Base-by-base conservation (phyloP, 2,797 vertebrate species). In the Austrolebias charrua region DNA sequence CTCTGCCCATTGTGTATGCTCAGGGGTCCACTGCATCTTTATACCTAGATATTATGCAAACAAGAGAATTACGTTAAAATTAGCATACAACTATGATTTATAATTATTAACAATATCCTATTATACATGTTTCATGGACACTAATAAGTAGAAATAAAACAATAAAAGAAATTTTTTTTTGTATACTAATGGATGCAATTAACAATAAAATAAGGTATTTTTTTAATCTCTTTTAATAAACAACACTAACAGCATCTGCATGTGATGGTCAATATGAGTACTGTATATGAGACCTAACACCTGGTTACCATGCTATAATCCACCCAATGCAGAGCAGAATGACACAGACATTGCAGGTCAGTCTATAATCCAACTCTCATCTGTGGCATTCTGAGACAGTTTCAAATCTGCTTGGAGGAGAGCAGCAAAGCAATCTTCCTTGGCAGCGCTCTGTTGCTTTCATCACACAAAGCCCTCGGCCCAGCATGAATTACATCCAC, bases 21-120 rank as follows among this genome's bases (percentile, higher is more conserved):
- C 98, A 18, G 96, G 98, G 94, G 96, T 99, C 98, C 98, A 99
- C 98, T 99, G 98, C 98, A 99, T 99, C 95, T 99, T 99, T 95
- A 99, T 94, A 95, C 98, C 98, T 99, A 81, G 86, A 82, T 79
- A 87, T 55, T 57, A 13, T 62, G 56, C 66, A 86, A 59, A 86
- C 82, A 63, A 80, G 67, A 89, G 60, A 87, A 69, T 81, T n/a
- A 74, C 62, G 64, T 86, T 55, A 88, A 80, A 67, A 56, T 59
- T 66, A 76, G 69, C 57, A 79, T 60, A 51, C 51, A 63, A 71
- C 53, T 14, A 52, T 52, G 11, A 19, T 44, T 71, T 16, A 60
- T 15, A 24, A 40, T 55, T 16, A 71, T 44, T 69, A 24, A 14
- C 38, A 53, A 55, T 20, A 56, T 42, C 44, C 0, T 52, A 0